Percentiles rank a stretch among this genome's conserved stretches.
Conservation (phyloP, 2,888 invertebrate genomes). For the Pseudococcus jackbeardsleyi region DNA sequence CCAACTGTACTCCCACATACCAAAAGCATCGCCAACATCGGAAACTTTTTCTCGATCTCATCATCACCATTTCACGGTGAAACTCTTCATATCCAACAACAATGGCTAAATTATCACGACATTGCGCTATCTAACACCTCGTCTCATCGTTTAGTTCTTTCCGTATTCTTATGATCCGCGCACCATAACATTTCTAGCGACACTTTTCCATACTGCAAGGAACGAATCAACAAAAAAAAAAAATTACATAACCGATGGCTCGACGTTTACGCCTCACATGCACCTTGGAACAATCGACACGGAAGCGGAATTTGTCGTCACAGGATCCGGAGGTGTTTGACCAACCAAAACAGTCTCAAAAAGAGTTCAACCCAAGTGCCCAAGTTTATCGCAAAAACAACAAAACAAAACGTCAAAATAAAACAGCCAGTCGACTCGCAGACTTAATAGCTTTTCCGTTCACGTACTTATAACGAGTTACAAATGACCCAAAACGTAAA, state of each 20-base stretch:
- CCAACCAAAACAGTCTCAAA: background rate
- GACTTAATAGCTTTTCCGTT: background rate
- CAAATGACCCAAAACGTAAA: slow-evolving; percentile 32
- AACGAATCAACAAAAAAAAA: background rate
- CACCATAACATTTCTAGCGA: background rate
- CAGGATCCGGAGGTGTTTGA: background rate
- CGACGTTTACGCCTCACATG: background rate
- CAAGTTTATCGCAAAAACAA: background rate
- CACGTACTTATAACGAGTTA: background rate
- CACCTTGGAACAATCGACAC: background rate
- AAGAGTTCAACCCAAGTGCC: background rate
- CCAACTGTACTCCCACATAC: background rate
- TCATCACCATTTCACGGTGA: background rate
- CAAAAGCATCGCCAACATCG: background rate
- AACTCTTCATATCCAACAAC: background rate
- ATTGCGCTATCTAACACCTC: background rate
- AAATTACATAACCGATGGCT: background rate
- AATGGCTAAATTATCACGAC: background rate
- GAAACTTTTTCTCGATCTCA: background rate
- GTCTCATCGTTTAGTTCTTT: background rate
- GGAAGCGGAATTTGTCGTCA: slow-evolving; percentile 19
- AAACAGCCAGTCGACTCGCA: background rate
- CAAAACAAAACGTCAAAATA: background rate
- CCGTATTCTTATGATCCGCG: background rate
- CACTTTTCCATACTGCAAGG: background rate